Evolutionary conservation across 2,888 invertebrate species (phyloP), one percentile per base, ranked within the genome.

Genomic region (Anthophora plumipes): DNA sequence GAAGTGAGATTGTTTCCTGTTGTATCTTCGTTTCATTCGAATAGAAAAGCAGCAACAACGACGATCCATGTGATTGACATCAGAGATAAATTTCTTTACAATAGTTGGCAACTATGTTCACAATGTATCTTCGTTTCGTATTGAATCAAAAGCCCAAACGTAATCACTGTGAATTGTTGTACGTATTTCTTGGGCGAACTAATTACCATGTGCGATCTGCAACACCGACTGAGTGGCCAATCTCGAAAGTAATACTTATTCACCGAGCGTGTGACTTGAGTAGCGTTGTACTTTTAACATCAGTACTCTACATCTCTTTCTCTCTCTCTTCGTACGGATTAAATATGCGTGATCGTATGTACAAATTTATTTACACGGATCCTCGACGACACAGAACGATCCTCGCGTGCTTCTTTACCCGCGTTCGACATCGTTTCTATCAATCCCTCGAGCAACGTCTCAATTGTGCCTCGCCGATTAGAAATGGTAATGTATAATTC

Each of bases 281-380:
- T 75, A 77, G 69, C 76, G 78, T 90, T 90, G 89, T 90, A 90
- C 89, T 89, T 83, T 89, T 82, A 80, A 82, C 83, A 90, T 90
- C 90, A 87, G 90, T 87, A 90, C 90, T 90, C 90, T 85, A 84
- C 81, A 57, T 88, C 80, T 84, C 78, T 83, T 79, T 77, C 77
- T 88, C 80, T 84, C 78, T 83, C 80, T 77, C 77, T 77, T 67
- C 64, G 59, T 77, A 79, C 57, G 71, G 12, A 25, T 37, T 57
- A 55, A 22, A 54, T 37, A 39, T 67, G 55, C n/a, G 4, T 37
- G 12, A 25, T 20, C 14, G 1, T 61, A 61, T 79, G 54, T 71
- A 77, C 60, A 77, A 54, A 5, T 22, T 41, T 68, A 48, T 69
- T 61, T 79, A 54, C 55, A 71, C 25, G 48, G 46, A 11, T 59